Conservation (phyloP, 2,797 vertebrate species). For the Myotis myotis region DNA sequence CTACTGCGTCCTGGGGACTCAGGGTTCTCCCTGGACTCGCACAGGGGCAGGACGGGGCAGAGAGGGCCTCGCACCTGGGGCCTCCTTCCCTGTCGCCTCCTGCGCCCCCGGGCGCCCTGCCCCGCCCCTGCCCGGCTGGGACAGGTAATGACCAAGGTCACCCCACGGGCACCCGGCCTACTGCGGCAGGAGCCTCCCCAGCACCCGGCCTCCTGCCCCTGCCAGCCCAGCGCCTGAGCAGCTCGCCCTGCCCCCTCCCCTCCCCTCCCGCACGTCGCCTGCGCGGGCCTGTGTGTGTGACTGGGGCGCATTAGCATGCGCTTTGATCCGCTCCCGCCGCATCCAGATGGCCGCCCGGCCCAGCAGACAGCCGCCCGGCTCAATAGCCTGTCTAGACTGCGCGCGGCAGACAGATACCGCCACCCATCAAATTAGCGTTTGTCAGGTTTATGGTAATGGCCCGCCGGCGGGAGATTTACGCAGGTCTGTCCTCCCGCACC, state of each 20-base stretch:
- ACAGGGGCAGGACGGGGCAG: not conserved
- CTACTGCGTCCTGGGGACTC: not conserved
- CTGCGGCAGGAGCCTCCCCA: too few relatives aligned
- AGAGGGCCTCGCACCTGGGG: too few relatives aligned
- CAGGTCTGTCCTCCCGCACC: slow-evolving; percentile 83
- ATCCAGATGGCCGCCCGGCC: slow-evolving; percentile 97
- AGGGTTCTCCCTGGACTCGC: not conserved
- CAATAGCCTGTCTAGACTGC: slow-evolving; percentile 99
- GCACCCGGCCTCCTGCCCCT: too few relatives aligned
- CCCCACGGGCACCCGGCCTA: too few relatives aligned
- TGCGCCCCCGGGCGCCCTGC: too few relatives aligned
- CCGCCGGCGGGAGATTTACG: slow-evolving; percentile 99
- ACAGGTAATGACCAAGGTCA: too few relatives aligned
- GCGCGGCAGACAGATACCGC: slow-evolving; percentile 99
- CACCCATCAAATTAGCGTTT: slow-evolving; percentile 99
- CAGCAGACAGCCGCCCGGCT: slow-evolving; percentile 97
- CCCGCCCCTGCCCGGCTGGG: too few relatives aligned
- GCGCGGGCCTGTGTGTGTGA: slow-evolving; percentile 85
- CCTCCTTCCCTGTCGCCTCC: too few relatives aligned
- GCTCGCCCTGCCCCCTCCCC: too few relatives aligned
- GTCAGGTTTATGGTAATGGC: slow-evolving; percentile 99
- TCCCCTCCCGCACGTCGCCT: too few relatives aligned
- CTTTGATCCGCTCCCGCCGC: slow-evolving; percentile 94
- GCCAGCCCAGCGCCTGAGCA: too few relatives aligned
- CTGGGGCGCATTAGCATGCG: slow-evolving; percentile 90